Evolutionary conservation across 1,140 invertebrate genomes (phyloP).

Genomic region (Leptinotarsa defecta): DNA sequence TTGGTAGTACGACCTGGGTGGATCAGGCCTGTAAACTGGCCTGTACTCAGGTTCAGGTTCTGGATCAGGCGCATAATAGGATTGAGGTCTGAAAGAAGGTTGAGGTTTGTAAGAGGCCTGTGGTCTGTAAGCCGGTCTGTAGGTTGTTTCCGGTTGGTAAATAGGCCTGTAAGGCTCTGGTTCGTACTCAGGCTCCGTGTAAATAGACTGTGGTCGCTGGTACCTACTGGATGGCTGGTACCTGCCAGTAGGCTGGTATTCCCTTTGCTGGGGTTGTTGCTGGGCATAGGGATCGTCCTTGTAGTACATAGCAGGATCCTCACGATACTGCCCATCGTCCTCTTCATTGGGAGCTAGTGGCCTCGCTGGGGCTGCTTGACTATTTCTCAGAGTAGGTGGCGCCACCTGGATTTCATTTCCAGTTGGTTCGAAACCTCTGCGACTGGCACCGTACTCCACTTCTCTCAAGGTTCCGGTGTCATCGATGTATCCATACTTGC

Average conservation of each 20-base stretch:
- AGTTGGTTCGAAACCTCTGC: slow-evolving; percentile 74
- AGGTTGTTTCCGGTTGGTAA: slow-evolving; percentile 59
- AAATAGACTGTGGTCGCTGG: slow-evolving; percentile 8
- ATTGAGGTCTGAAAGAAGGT: slow-evolving; percentile 37
- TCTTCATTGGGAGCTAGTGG: slow-evolving; percentile 67
- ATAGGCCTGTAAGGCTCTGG: slow-evolving; percentile 13
- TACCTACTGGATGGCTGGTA: background rate
- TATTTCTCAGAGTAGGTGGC: slow-evolving; percentile 68
- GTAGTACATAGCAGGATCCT: slow-evolving; percentile 79
- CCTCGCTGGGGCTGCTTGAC: slow-evolving; percentile 58
- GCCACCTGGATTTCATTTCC: slow-evolving; percentile 80
- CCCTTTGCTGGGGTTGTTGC: slow-evolving; percentile 35
- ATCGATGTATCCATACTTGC: slow-evolving; percentile 83
- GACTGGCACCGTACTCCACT: slow-evolving; percentile 78
- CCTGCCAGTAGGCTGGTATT: slow-evolving; percentile 20
- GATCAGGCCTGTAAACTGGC: slow-evolving; percentile 17
- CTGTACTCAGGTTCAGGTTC: slow-evolving; percentile 24
- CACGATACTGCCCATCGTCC: slow-evolving; percentile 81
- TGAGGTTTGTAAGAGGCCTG: slow-evolving; percentile 39
- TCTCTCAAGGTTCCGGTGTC: slow-evolving; percentile 72
- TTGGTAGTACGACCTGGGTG: slow-evolving; percentile 46
- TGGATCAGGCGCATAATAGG: slow-evolving; percentile 23
- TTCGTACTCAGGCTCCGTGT: slow-evolving; percentile 24
- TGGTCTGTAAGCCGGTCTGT: slow-evolving; percentile 38
- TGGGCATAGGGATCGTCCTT: slow-evolving; percentile 66